These are phyloP conservation scores for Mechanitis mazaeus DNA, from an alignment of 2,888 invertebrate species.

Conservation along the genomic window DNA sequence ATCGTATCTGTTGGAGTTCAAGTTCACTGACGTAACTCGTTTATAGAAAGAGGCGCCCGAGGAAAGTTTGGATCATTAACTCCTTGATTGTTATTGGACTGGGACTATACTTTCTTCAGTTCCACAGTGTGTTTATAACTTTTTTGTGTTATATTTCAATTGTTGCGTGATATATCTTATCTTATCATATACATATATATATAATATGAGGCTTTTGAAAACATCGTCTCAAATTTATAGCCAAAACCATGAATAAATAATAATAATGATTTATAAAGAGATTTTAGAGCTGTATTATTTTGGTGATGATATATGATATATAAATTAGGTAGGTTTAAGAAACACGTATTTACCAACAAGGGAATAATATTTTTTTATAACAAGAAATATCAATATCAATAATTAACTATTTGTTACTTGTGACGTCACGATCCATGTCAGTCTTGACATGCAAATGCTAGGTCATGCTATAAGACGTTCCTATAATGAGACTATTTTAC, in stretches of 20 bases:
- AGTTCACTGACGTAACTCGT: conserved; percentile 25
- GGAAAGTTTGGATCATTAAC: background rate
- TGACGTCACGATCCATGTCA: conserved; percentile 6
- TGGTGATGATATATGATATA: too few species aligned
- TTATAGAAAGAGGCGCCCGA: background rate
- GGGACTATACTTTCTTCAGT: too few species aligned
- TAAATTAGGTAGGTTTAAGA: too few species aligned
- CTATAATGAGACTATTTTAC: background rate
- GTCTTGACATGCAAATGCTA: background rate
- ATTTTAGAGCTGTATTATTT: too few species aligned
- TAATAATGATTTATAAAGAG: too few species aligned
- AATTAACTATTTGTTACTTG: conserved; percentile 21
- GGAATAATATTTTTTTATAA: conserved; percentile 1
- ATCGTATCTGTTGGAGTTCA: conserved; percentile 36
- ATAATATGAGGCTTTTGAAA: too few species aligned
- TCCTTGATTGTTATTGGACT: background rate
- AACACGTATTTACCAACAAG: background rate
- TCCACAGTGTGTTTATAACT: too few species aligned
- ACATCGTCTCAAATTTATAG: too few species aligned
- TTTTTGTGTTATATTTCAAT: too few species aligned
- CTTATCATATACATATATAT: too few species aligned
- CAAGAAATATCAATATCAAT: conserved; percentile 16
- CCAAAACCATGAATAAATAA: too few species aligned
- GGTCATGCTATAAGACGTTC: background rate
- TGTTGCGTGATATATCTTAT: too few species aligned